A percentile compares a stretch with the other conserved stretches of the same genome.
These are phyloP conservation scores for Hoplias malabaricus DNA, from an alignment of 2,113 vertebrate species.

Conservation along the genomic window DNA sequence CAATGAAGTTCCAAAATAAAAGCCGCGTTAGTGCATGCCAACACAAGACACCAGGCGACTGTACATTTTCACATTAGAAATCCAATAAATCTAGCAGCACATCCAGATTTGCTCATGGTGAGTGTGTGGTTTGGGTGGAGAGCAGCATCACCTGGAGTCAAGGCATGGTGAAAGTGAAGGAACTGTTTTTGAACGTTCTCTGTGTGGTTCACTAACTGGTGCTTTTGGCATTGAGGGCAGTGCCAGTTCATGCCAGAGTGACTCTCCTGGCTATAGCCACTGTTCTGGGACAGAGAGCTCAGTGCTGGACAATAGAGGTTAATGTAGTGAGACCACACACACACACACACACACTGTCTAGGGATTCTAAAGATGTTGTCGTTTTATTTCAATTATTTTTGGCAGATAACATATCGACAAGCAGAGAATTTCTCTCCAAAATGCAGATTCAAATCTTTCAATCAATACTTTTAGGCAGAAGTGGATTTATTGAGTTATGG, in stretches of 20 bases:
- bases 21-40: too few relatives aligned
- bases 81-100: not conserved
- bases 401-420: too few relatives aligned
- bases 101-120: slow-evolving; percentile 12
- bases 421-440: too few relatives aligned
- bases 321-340: slow-evolving; percentile 28
- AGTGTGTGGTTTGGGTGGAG: slow-evolving; percentile 29
- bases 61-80: slow-evolving; percentile 26
- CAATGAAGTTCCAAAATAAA: too few relatives aligned
- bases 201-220: slow-evolving; percentile 8
- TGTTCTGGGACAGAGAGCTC: slow-evolving; percentile 4
- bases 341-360: not conserved
- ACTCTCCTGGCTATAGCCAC: slow-evolving; percentile 23
- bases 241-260: slow-evolving; percentile 15
- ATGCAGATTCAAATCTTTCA: too few relatives aligned
- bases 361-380: not conserved
- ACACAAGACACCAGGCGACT: not conserved
- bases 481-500: too few relatives aligned
- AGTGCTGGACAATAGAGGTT: slow-evolving; percentile 18
- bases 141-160: slow-evolving; percentile 4
- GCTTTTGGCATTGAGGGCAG: not conserved
- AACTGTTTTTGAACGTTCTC: slow-evolving; percentile 30
- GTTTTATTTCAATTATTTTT: not conserved
- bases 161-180: not conserved
- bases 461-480: too few relatives aligned